Conservation (phyloP, 1,140 invertebrate species). For the Diorhabda elongata region DNA sequence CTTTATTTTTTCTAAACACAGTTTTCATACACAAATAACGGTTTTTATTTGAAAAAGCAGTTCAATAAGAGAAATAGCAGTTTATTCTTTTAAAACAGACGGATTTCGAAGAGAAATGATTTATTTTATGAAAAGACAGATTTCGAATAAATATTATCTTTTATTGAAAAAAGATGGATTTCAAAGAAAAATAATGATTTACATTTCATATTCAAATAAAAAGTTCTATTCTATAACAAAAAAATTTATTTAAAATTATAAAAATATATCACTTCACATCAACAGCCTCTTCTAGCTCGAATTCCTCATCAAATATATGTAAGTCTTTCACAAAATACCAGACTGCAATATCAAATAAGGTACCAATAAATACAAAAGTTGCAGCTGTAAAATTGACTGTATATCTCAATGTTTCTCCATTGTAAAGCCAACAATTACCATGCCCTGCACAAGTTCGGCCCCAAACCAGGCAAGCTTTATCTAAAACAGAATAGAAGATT, state of each 20-base stretch:
- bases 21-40: too few species aligned
- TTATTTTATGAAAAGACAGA: too few species aligned
- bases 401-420: conserved; percentile 62
- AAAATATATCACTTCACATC: neutral
- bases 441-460: conserved; percentile 67
- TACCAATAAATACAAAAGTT: conserved; percentile 60
- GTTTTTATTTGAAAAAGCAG: too few species aligned
- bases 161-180: too few species aligned
- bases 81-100: too few species aligned
- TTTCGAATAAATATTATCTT: too few species aligned
- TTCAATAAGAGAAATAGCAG: too few species aligned
- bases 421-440: conserved; percentile 72
- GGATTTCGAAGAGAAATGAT: too few species aligned
- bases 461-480: conserved; percentile 67
- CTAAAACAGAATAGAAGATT: conserved; percentile 44
- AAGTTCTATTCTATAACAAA: too few species aligned
- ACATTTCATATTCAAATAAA: too few species aligned
- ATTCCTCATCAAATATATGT: conserved; percentile 67
- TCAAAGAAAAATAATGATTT: too few species aligned
- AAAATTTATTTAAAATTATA: neutral
- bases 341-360: conserved; percentile 61
- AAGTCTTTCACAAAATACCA: conserved; percentile 67
- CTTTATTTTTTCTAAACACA: too few species aligned
- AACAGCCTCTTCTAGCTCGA: conserved; percentile 47
- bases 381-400: conserved; percentile 63